A percentile compares a stretch with the other conserved stretches of the same genome.
Evolutionary conservation across 2,888 invertebrate genomes (phyloP).

Genomic region (Macrosiphum euphorbiae): DNA sequence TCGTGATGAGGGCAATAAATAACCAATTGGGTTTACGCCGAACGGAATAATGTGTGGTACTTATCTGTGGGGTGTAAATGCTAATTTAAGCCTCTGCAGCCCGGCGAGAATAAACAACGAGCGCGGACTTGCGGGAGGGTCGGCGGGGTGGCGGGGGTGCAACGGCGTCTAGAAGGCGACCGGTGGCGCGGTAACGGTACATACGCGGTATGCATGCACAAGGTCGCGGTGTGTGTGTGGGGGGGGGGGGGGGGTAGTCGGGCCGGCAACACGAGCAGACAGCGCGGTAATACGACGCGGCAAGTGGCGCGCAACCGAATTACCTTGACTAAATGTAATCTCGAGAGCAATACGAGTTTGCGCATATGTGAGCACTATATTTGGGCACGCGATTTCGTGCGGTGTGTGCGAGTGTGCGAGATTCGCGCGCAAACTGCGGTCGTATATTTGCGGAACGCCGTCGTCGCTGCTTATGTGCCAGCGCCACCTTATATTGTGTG

Average conservation of each 20-base stretch:
- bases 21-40: conserved; percentile 45
- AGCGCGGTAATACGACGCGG: neutral
- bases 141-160: neutral
- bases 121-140: neutral
- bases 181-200: neutral
- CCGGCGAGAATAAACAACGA: conserved; percentile 15
- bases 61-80: conserved; percentile 47
- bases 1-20: conserved; percentile 31
- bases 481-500: neutral
- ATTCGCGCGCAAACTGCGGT: conserved; percentile 6
- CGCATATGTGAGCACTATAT: neutral
- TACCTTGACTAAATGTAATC: conserved; percentile 37
- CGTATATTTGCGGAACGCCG: conserved; percentile 27
- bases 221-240: neutral
- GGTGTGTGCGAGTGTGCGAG: neutral
- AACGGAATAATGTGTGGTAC: conserved; percentile 53
- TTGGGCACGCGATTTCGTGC: neutral
- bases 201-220: neutral
- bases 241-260: neutral
- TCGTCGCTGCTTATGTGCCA: neutral
- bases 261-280: neutral
- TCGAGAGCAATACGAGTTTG: conserved; percentile 35
- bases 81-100: conserved; percentile 37
- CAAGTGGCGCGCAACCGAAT: neutral
- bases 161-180: neutral